Base-by-base conservation (phyloP, 2,888 invertebrate species). In the Euzophera pinguis region DNA sequence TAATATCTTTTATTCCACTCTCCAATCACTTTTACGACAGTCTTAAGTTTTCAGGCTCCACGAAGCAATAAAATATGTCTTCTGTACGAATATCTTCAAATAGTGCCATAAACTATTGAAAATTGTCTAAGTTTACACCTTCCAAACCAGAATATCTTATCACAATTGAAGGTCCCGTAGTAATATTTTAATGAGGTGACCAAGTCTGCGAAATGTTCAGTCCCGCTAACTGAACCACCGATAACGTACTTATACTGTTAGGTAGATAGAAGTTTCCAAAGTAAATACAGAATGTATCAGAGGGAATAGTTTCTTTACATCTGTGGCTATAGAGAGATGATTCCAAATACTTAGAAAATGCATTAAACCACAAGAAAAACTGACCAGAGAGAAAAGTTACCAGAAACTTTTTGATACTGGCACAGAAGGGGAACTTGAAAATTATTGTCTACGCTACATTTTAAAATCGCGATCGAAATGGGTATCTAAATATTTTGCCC, bases 101-200 rank as follows among this genome's bases (percentile, higher is more conserved):
- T 22, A 14, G 17, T 50, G n/a, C 16, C 17, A 22, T 8, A 41
- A 50, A 50, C 42, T 62, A 58, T 55, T 56, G 53, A 55, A 60
- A 59, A 57, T 57, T 53, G 53, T 60, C 56, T 61, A 61, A 63
- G 64, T 63, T 71, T 66, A 62, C 65, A 64, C 61, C 37, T 37
- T 10, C 61, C 65, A 58, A 57, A 59, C 60, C 61, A 59, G 62
- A 70, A 71, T 73, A 75, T 76, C 72, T 75, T 79, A 78, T 81
- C 77, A 73, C 61, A 62, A 65, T 63, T 7, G n/a, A 68, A 69
- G 70, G 67, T 64, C 32, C 9, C 69, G 75, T 69, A 71, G 76
- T 80, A 77, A 80, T 78, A 80, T 77, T 82, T 82, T 85, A 84
- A 85, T 84, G 78, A 85, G 78, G 69, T 65, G 60, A 61, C 67